A percentile compares a stretch with the other conserved stretches of the same genome.
Conservation (phyloP, 2,888 invertebrate species). For the Dasysyrphus tricinctus region DNA sequence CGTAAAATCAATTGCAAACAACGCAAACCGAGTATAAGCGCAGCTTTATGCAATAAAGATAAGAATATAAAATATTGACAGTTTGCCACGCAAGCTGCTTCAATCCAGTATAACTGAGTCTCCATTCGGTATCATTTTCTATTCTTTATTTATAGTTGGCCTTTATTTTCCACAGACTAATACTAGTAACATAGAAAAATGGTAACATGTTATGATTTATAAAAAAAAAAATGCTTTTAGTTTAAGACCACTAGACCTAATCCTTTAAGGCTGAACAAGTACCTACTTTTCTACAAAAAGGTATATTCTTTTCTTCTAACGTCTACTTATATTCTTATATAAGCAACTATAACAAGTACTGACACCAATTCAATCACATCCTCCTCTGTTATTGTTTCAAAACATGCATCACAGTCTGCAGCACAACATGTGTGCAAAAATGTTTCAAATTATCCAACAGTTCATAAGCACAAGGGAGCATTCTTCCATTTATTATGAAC, state of each 20-base stretch:
- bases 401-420: slow-evolving; percentile 21
- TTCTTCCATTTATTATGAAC: slow-evolving; percentile 4
- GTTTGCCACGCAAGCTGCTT: too few relatives aligned
- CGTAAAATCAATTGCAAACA: too few relatives aligned
- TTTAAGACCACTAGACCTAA: slow-evolving; percentile 24
- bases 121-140: too few relatives aligned
- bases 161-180: background rate
- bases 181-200: background rate
- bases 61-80: too few relatives aligned
- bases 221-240: background rate
- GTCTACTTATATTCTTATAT: background rate
- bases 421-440: slow-evolving; percentile 39
- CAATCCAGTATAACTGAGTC: too few relatives aligned
- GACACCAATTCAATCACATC: slow-evolving; percentile 43
- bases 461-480: slow-evolving; percentile 26
- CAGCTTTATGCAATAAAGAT: too few relatives aligned
- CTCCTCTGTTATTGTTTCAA: slow-evolving; percentile 18
- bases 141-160: background rate
- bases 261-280: background rate
- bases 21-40: too few relatives aligned
- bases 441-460: slow-evolving; percentile 30
- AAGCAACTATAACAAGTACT: slow-evolving; percentile 42
- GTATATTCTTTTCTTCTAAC: background rate
- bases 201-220: background rate
- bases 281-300: background rate